A percentile compares a stretch with the other conserved stretches of the same genome.
Evolutionary conservation across 2,113 vertebrate genomes (phyloP).

Genomic region (Acanthochromis polyacanthus): DNA sequence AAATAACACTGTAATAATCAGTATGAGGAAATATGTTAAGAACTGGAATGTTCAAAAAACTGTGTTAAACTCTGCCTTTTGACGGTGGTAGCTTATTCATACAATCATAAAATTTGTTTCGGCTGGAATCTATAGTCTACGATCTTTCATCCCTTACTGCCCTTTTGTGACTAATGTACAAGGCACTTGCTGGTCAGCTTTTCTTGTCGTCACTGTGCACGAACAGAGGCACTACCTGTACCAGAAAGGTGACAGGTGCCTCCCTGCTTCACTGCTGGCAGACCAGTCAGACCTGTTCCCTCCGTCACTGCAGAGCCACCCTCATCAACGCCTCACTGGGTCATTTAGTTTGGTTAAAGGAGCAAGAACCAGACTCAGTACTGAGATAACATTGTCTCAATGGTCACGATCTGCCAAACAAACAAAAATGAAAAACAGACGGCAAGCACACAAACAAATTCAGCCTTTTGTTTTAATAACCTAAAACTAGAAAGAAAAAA

Average conservation of each 20-base stretch:
- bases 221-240: slow-evolving; percentile 30
- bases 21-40: background rate
- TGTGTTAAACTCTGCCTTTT: too few species aligned
- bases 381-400: background rate
- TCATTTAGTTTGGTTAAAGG: slow-evolving; percentile 28
- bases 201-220: slow-evolving; percentile 4
- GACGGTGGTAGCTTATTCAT: too few species aligned
- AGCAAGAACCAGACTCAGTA: slow-evolving; percentile 3
- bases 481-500: too few species aligned
- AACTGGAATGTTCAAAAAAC: too few species aligned
- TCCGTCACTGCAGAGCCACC: slow-evolving; percentile 30
- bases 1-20: background rate
- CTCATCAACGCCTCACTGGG: slow-evolving; percentile 39
- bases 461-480: too few species aligned
- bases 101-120: background rate
- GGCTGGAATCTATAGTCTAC: background rate
- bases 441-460: background rate
- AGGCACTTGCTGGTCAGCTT: background rate
- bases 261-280: slow-evolving; percentile 44
- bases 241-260: slow-evolving; percentile 23
- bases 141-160: background rate
- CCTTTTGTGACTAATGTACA: slow-evolving; percentile 3
- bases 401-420: background rate
- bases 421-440: background rate
- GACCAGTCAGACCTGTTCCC: slow-evolving; percentile 74